Base-by-base conservation (phyloP, 2,797 vertebrate species). In the Tympanoctomys barrerae region DNA sequence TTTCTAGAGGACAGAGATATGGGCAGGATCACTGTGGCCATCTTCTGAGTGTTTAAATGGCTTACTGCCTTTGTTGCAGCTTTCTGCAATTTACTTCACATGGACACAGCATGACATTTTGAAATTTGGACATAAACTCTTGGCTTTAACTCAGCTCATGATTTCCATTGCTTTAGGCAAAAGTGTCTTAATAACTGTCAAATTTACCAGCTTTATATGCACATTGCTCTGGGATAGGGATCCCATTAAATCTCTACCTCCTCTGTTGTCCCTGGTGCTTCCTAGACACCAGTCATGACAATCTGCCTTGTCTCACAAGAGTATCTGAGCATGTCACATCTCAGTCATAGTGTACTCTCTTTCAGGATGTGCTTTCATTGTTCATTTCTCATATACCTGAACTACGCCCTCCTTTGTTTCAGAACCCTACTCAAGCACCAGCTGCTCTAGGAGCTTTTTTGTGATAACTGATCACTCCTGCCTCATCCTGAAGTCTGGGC, bases 121-220 rank as follows among this genome's bases (percentile, higher is more conserved):
- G 61, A 78, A 92, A 78, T 86, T 83, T 90, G 54, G 66, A 59
- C 16, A 92, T n/a, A 24, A 95, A 28, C 18, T 33, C 16, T 59
- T 33, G 16, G 54, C 21, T 28, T 57, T 85, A 85, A 88, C 79
- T 52, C 28, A 81, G 36, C 10, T 75, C 7, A 14, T 24, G 18
- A 21, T 49, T 81, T 46, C 46, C 36, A 16, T 64, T 52, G 16
- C 46, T 89, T 85, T 88, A 87, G 36, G 49, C 6, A 16, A 31
- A 91, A 80, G 11, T 71, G 6, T 71, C 21, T 31, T 42, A 64
- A 21, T 21, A 33, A 21, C 16, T 46, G 59, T 31, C 52, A 89
- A 31, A 62, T 2, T 73, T 68, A 46, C n/a, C 26, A 64, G 14
- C n/a, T 57, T 13, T 33, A 49, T n/a, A n/a, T 46, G 75, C 1